These are phyloP conservation scores for Acleris sparsana DNA, from an alignment of 2,888 invertebrate genomes.

Conservation along the genomic window DNA sequence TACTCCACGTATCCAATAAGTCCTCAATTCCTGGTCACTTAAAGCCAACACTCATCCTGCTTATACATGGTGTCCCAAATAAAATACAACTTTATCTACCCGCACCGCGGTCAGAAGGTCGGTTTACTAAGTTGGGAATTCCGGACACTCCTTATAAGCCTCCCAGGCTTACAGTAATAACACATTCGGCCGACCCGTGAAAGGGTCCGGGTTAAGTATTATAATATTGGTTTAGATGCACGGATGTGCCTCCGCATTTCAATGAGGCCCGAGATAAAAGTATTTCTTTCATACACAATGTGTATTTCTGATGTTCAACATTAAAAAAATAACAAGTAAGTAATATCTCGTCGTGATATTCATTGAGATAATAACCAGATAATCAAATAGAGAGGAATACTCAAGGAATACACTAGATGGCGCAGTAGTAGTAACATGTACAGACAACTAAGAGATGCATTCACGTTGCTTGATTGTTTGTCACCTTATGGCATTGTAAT, in stretches of 20 bases:
- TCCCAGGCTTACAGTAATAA: conserved; percentile 30
- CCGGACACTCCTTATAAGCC: conserved; percentile 35
- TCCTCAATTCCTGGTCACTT: not conserved
- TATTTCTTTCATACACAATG: conserved; percentile 11
- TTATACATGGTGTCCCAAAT: conserved; percentile 7
- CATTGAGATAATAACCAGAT: too few relatives aligned
- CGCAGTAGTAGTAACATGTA: too few relatives aligned
- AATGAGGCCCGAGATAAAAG: conserved; percentile 18
- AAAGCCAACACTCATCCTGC: conserved; percentile 16
- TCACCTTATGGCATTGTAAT: too few relatives aligned
- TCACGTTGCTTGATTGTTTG: too few relatives aligned
- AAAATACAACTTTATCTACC: conserved; percentile 29
- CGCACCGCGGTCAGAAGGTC: conserved; percentile 25
- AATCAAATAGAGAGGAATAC: too few relatives aligned
- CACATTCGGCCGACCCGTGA: conserved; percentile 28
- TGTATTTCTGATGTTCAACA: not conserved
- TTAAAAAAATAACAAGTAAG: not conserved
- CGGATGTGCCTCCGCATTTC: conserved; percentile 33
- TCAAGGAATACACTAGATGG: too few relatives aligned
- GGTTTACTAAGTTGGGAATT: conserved; percentile 31
- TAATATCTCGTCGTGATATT: too few relatives aligned
- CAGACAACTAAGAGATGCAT: too few relatives aligned
- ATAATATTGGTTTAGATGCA: conserved; percentile 36
- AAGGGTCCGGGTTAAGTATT: conserved; percentile 31
- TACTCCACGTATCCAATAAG: too few relatives aligned